Evolutionary conservation across 1,140 invertebrate genomes (phyloP).

Genomic region (Trachymyrmex septentrionalis): DNA sequence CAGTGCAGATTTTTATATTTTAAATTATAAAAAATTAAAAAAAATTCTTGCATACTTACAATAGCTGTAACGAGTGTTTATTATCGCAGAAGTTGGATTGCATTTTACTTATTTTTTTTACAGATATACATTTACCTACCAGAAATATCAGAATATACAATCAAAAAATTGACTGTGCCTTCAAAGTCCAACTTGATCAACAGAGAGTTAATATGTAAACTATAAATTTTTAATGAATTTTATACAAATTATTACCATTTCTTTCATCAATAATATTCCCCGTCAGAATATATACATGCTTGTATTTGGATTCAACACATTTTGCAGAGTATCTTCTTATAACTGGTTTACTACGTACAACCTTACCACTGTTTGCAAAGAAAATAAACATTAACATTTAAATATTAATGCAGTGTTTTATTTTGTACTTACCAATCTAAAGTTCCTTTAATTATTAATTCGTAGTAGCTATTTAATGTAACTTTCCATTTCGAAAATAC

Average conservation of each 20-base stretch:
- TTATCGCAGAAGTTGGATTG: too few species aligned
- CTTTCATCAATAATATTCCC: slow-evolving; percentile 79
- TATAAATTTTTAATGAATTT: slow-evolving; percentile 6
- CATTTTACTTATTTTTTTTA: too few species aligned
- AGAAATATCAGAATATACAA: too few species aligned
- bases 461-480: slow-evolving; percentile 72
- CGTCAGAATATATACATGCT: slow-evolving; percentile 78
- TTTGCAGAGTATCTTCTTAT: slow-evolving; percentile 71
- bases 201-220: slow-evolving; percentile 17
- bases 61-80: too few species aligned
- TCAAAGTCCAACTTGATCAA: too few species aligned
- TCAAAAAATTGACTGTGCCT: too few species aligned
- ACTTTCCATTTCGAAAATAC: slow-evolving; percentile 79
- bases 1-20: too few species aligned
- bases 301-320: slow-evolving; percentile 76
- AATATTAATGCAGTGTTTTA: not conserved
- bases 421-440: slow-evolving; percentile 72
- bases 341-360: slow-evolving; percentile 80
- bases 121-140: too few species aligned
- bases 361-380: slow-evolving; percentile 71
- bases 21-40: too few species aligned
- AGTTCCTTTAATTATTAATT: slow-evolving; percentile 80
- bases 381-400: slow-evolving; percentile 13
- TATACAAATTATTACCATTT: slow-evolving; percentile 71
- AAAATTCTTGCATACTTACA: too few species aligned